Evolutionary conservation across 2,113 vertebrate genomes (phyloP), one percentile per base, ranked within the genome.

Genomic region (Oxyruncus cristatus): DNA sequence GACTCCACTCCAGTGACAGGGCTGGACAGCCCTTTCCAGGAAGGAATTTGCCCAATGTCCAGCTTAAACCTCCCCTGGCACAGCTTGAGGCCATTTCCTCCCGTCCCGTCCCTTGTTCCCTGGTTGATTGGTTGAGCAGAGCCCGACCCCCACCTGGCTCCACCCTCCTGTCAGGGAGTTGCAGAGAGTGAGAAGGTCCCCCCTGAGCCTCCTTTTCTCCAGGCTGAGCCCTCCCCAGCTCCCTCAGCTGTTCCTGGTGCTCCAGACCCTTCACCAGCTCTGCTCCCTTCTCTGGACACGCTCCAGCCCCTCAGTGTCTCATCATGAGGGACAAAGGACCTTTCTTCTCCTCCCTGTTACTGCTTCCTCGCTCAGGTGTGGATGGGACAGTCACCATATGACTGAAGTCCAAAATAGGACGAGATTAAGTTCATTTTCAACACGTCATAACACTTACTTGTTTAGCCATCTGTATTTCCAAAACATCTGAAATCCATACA

Each of bases 271-370:
- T 20, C 27, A 10, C 70, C 70, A 74, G 41, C 49, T 19, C 49
- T 0, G 0, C 50, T 44, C 46, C 84, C 37, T 37, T 1, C 55
- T 47, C 47, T 39, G 47, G 46, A 5, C 63, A 12, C 0, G 0
- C 35, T 42, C 22, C 84, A 68, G 17, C 27, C n/a, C 19, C 39
- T 39, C 23, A 2, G 8, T 9, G 13, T 55, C n/a, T 23, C 8
- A 8, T 16, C 47, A 41, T 14, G 30, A 47, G 56, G 74, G 46
- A 58, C 50, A 46, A 23, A 22, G 67, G 32, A 46, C 12, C 15
- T 55, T 41, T 13, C 35, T 77, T 58, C 13, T 23, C 61, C 42
- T 47, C 19, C 33, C 30, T 5, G 3, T 30, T 27, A 11, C 72
- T 27, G 32, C 49, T 37, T 2, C 59, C 46, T 22, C 15, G 26